These are phyloP conservation scores for Cygnus atratus DNA, from an alignment of 2,113 vertebrate species.

Conservation along the genomic window DNA sequence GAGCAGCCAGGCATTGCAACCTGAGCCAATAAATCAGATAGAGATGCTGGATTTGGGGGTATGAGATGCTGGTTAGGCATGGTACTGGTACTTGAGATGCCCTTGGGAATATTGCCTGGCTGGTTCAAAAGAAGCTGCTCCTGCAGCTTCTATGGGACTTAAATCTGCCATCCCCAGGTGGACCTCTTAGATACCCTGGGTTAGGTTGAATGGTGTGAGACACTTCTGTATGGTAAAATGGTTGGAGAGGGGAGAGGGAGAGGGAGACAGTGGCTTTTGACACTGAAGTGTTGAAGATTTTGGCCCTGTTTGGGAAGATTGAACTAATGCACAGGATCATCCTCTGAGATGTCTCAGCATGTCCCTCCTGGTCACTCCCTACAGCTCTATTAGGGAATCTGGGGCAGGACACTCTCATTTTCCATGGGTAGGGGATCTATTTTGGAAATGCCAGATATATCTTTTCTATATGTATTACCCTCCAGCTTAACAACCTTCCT, in stretches of 20 bases:
- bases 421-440: not conserved
- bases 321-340: not conserved
- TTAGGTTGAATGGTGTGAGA: not conserved
- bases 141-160: not conserved
- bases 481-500: not conserved
- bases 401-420: not conserved
- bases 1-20: not conserved
- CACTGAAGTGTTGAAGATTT: not conserved
- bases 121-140: not conserved
- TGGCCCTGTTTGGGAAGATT: not conserved
- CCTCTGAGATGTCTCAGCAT: not conserved
- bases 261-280: not conserved
- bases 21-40: not conserved
- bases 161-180: not conserved
- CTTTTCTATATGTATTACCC: not conserved
- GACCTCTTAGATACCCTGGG: not conserved
- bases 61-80: not conserved
- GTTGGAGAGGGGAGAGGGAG: not conserved
- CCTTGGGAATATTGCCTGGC: not conserved
- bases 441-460: not conserved
- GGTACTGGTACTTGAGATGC: not conserved
- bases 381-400: not conserved
- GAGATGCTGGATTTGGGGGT: not conserved
- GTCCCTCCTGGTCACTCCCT: not conserved
- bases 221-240: not conserved